phyloP scores from a whole-genome alignment of 2,888 invertebrate genomes.

The Tetheella fluctuosa region DNA sequence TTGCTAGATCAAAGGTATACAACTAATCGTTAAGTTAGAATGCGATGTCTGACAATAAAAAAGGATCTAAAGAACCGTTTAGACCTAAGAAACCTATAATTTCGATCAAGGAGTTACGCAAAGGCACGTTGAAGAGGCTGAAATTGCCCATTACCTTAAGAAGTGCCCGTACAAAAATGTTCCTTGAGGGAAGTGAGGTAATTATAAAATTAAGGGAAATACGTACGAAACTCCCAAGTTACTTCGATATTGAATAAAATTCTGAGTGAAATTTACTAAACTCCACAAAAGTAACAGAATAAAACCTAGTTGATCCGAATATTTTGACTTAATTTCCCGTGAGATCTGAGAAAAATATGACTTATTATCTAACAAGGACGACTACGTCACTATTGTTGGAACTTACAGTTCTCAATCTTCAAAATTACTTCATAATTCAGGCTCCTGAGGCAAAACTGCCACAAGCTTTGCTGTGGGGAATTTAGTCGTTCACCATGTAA shows the following conservation, averaged over 20 bases:
- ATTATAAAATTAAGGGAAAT: slow-evolving; percentile 2
- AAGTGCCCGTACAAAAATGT: neutral
- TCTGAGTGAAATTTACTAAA: neutral
- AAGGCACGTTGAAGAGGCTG: slow-evolving; percentile 6
- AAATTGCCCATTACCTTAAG: slow-evolving; percentile 1
- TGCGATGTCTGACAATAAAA: neutral
- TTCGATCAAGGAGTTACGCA: slow-evolving; percentile 10
- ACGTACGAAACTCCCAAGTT: neutral
- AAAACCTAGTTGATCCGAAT: slow-evolving; percentile 33
- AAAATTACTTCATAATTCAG: slow-evolving; percentile 71
- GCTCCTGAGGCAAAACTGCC: slow-evolving; percentile 52
- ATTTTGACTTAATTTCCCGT: slow-evolving; percentile 57
- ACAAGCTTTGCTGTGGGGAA: slow-evolving; percentile 51
- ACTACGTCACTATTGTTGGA: slow-evolving; percentile 54
- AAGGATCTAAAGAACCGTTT: neutral
- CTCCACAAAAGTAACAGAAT: slow-evolving; percentile 29
- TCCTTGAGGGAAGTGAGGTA: neutral
- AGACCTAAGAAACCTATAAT: neutral
- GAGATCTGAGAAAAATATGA: slow-evolving; percentile 56
- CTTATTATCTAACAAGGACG: slow-evolving; percentile 46
- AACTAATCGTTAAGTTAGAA: neutral
- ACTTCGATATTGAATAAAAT: neutral
- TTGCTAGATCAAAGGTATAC: too few relatives aligned
- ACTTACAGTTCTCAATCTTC: slow-evolving; percentile 70
- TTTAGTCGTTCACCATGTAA: slow-evolving; percentile 48